Percentiles rank a stretch among this genome's conserved stretches.
Evolutionary conservation across 2,888 invertebrate species (phyloP).

Genomic region (Lissonota sp.): DNA sequence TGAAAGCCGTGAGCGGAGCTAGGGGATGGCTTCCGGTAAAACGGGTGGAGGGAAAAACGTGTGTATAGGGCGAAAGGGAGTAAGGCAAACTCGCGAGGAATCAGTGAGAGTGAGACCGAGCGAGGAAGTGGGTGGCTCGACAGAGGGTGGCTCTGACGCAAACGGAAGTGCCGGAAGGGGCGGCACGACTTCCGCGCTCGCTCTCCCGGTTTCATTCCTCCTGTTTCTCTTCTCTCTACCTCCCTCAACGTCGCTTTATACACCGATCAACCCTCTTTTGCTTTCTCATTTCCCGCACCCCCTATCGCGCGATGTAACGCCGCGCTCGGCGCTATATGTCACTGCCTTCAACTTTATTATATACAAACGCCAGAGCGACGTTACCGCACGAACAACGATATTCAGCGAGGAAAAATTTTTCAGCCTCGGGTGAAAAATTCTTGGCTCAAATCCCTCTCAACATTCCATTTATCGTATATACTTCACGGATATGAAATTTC

Average conservation of each 20-base stretch:
- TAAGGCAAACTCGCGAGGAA: slow-evolving; percentile 21
- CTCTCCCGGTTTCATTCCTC: slow-evolving; percentile 31
- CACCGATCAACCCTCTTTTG: background rate
- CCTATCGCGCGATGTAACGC: slow-evolving; percentile 23
- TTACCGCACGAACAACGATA: background rate
- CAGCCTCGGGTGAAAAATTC: slow-evolving; percentile 3
- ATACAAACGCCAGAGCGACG: background rate
- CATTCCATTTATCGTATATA: no score
- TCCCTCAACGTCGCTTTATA: background rate
- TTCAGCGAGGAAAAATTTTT: slow-evolving; percentile 13
- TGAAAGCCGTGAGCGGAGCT: slow-evolving; percentile 42
- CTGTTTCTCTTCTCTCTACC: slow-evolving; percentile 5
- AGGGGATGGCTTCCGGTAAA: slow-evolving; percentile 62
- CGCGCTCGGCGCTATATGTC: slow-evolving; percentile 2
- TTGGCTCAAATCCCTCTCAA: slow-evolving; percentile 63
- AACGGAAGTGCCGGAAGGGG: slow-evolving; percentile 63
- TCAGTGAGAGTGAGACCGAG: slow-evolving; percentile 39
- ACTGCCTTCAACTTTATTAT: slow-evolving; percentile 3
- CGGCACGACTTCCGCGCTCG: slow-evolving; percentile 58
- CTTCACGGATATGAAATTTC: no score
- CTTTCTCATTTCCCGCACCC: slow-evolving; percentile 35
- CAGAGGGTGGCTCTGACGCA: slow-evolving; percentile 62
- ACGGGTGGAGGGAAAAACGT: slow-evolving; percentile 31
- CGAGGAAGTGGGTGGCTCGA: slow-evolving; percentile 49
- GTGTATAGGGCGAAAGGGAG: slow-evolving; percentile 8